phyloP scores from a whole-genome alignment of 2,113 vertebrate species.

The Penelope pileata region DNA sequence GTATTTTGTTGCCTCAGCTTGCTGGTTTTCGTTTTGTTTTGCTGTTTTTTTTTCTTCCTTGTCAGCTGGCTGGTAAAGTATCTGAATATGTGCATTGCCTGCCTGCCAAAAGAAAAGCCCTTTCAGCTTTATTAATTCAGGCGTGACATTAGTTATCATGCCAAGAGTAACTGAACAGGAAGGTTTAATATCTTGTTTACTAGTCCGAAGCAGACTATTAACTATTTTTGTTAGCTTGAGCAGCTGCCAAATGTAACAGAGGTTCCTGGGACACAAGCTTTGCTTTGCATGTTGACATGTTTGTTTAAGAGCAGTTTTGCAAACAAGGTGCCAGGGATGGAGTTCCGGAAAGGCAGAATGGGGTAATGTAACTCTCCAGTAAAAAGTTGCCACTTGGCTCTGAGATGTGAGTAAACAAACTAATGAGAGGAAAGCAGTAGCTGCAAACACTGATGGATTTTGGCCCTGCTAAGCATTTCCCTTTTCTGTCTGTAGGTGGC shows the following conservation, averaged over 20 bases:
- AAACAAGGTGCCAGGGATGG: neutral
- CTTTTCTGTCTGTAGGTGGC: conserved; percentile 86
- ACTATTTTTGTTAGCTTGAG: conserved; percentile 27
- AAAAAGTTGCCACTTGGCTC: neutral
- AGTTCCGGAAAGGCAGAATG: neutral
- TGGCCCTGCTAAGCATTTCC: conserved; percentile 5
- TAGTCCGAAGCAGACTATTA: conserved; percentile 18
- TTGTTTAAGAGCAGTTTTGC: conserved; percentile 9
- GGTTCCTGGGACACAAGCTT: neutral
- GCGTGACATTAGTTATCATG: neutral
- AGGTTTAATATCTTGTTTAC: conserved; percentile 64
- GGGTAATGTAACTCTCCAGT: neutral
- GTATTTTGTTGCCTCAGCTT: neutral
- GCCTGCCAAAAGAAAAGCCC: conserved; percentile 6
- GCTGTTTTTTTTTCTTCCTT: neutral
- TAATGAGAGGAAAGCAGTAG: neutral
- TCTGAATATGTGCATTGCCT: conserved; percentile 3
- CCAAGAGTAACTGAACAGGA: conserved; percentile 54
- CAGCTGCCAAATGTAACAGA: conserved; percentile 48
- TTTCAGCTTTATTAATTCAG: conserved; percentile 55
- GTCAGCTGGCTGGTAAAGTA: conserved; percentile 13
- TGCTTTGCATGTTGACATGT: neutral
- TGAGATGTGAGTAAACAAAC: neutral
- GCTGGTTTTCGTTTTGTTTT: neutral
- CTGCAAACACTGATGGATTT: neutral